These are phyloP conservation scores for Neopelma chrysocephalum DNA, from an alignment of 2,797 vertebrate genomes.

Conservation along the genomic window DNA sequence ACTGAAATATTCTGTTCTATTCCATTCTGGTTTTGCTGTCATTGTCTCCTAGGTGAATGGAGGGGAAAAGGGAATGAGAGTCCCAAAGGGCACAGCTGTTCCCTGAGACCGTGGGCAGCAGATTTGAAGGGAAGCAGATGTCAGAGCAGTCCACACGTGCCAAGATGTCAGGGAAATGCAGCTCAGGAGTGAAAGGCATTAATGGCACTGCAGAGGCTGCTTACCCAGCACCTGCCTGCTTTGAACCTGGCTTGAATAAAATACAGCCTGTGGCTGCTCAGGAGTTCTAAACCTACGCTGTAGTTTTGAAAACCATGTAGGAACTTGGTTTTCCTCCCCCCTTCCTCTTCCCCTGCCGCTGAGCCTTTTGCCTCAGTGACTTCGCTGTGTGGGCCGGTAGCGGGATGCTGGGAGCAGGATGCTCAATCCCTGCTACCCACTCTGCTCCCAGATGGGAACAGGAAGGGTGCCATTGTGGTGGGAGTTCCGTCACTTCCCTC, in stretches of 20 bases:
- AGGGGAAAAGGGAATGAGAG: not conserved
- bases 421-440: not conserved
- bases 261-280: not conserved
- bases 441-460: not conserved
- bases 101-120: not conserved
- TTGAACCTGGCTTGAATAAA: not conserved
- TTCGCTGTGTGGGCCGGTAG: not conserved
- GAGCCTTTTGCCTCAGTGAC: not conserved
- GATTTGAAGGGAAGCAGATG: not conserved
- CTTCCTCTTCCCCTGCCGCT: not conserved
- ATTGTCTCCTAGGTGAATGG: not conserved
- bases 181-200: not conserved
- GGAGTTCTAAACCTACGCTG: not conserved
- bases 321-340: not conserved
- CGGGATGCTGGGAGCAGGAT: not conserved
- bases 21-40: not conserved
- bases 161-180: not conserved
- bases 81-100: not conserved
- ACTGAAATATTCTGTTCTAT: not conserved
- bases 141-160: not conserved
- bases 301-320: not conserved
- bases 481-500: fast-evolving
- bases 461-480: not conserved
- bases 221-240: not conserved
- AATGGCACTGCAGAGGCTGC: not conserved